Evolutionary conservation across 2,113 vertebrate species (phyloP).

Genomic region (Felis chaus): DNA sequence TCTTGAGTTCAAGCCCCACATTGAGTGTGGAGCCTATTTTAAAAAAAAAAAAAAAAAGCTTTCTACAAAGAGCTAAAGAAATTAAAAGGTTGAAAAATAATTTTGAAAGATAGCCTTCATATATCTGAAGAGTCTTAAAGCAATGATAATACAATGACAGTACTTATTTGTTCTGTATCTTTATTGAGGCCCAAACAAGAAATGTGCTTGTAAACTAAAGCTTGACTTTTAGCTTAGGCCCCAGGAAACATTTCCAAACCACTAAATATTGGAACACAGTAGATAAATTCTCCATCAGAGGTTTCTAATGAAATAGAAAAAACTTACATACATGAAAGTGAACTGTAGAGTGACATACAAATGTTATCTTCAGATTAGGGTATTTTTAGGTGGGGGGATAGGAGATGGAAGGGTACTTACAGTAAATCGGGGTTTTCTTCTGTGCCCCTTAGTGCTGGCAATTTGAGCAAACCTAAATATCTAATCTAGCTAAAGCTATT

Average conservation of each 20-base stretch:
- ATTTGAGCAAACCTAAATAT: not conserved
- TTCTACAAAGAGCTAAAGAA: not conserved
- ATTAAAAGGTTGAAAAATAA: not conserved
- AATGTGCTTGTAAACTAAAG: not conserved
- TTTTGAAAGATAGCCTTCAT: constrained; percentile 3
- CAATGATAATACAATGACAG: not conserved
- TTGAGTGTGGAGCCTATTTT: not conserved
- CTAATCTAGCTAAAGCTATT: not conserved
- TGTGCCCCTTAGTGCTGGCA: not conserved
- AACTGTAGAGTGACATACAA: not conserved
- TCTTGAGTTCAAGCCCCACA: not conserved
- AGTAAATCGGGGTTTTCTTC: not conserved
- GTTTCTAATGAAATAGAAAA: not conserved
- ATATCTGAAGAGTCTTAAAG: not conserved
- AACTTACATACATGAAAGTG: not conserved
- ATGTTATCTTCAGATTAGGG: not conserved
- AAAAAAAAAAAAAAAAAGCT: not conserved
- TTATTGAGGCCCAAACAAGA: not conserved
- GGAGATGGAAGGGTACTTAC: not conserved
- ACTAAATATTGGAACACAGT: constrained; percentile 3
- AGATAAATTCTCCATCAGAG: not conserved
- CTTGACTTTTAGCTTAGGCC: constrained; percentile 18
- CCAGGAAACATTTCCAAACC: constrained; percentile 6
- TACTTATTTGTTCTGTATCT: constrained; percentile 11
- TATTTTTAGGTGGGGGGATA: not conserved